These are phyloP conservation scores for Xestoiulus laeticollis DNA, from an alignment of 2,888 invertebrate species.

Conservation along the genomic window DNA sequence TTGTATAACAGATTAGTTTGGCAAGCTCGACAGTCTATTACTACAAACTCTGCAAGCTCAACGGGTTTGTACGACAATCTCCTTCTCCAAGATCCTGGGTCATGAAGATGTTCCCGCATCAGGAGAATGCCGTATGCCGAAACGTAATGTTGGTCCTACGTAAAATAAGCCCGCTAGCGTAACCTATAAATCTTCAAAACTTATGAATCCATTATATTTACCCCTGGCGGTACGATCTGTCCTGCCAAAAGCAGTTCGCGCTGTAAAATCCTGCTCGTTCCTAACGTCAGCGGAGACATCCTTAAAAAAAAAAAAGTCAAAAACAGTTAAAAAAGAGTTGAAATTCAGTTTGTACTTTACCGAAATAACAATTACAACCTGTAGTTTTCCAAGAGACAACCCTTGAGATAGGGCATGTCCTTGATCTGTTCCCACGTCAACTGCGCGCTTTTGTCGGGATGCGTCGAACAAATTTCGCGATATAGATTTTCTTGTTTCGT, in stretches of 20 bases:
- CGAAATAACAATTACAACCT: background rate
- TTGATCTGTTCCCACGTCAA: slow-evolving; percentile 69
- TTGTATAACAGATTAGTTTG: no score
- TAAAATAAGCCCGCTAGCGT: no score
- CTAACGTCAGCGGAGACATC: slow-evolving; percentile 83
- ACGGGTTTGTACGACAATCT: no score
- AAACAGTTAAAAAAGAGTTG: background rate
- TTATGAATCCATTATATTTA: no score
- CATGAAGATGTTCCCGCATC: no score
- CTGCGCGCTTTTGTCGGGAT: slow-evolving; percentile 64
- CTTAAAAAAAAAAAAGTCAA: slow-evolving; percentile 63
- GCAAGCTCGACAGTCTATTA: no score
- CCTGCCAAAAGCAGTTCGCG: slow-evolving; percentile 76
- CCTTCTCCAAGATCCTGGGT: no score
- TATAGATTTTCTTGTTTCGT: background rate
- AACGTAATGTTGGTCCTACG: no score
- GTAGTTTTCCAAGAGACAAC: slow-evolving; percentile 80
- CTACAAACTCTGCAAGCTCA: no score
- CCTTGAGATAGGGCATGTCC: slow-evolving; percentile 77
- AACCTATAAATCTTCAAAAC: no score
- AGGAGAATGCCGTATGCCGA: no score
- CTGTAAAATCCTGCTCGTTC: slow-evolving; percentile 79
- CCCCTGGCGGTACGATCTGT: slow-evolving; percentile 68
- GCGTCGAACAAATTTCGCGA: background rate
- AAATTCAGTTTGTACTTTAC: background rate